Base-by-base conservation (phyloP, 2,797 vertebrate species). In the Vultur gryphus region DNA sequence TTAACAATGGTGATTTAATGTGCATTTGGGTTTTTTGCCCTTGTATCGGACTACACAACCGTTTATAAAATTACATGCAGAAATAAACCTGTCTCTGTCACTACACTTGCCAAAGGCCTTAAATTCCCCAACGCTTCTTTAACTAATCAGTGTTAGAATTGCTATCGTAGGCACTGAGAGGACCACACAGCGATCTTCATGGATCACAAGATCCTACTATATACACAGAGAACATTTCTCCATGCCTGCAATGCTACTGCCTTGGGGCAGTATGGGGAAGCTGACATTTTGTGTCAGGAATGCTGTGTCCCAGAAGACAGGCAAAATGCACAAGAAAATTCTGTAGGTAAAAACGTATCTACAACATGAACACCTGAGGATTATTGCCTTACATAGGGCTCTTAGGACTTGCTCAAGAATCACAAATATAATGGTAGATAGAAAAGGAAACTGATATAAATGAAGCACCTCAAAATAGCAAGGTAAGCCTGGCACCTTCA, bases 391-490 rank as follows among this genome's bases (percentile, higher is more conserved):
- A 10, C 54, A 11, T 2, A 14, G n/a, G 64, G n/a, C 20, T 69
- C 61, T n/a, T 10, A 6, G 58, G 83, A 31, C 13, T 52, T 6
- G 11, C 23, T 15, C 7, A 4, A 33, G 29, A 62, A n/a, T 8
- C 17, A 33, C 29, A 52, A 23, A 64, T 5, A 2, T 0, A 21
- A 7, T 1, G 3, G 26, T 3, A 26, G 2, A 20, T 2, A 24
- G 71, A 3, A 41, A 28, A 64, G 61, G 54, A 13, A n/a, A 48
- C 2, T 3, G 31, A 57, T 15, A 31, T 14, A 70, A 61, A 57
- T 1, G 5, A 46, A 66, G 23, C 20, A 20, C 31, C 59, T 52
- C 5, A 13, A 11, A 55, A 3, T 0, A 7, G 59, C 43, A 61
- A 39, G 39, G 33, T 2, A 25, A 87, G 43, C 11, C 62, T 21